These are phyloP conservation scores for Tenrec ecaudatus DNA, from an alignment of 2,113 vertebrate species.

Conservation along the genomic window DNA sequence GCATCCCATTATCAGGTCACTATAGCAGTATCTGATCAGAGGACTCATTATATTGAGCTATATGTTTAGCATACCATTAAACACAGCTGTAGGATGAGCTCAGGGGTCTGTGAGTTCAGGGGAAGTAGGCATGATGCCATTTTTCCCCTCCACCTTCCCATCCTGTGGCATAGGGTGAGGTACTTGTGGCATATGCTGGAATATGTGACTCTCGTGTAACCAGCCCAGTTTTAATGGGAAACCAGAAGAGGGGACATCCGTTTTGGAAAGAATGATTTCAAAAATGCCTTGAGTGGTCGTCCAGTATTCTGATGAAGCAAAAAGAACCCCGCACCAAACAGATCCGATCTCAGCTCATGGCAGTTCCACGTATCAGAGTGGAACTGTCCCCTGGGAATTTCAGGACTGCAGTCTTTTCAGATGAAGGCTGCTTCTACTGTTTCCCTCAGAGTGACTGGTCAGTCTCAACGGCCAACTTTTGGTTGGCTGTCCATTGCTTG, in stretches of 20 bases:
- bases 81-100: too few species aligned
- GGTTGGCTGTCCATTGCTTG: background rate
- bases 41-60: too few species aligned
- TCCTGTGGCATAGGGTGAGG: background rate
- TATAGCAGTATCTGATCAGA: background rate
- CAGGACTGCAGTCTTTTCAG: background rate
- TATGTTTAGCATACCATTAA: too few species aligned
- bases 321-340: background rate
- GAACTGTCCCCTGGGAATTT: background rate
- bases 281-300: background rate
- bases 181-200: background rate
- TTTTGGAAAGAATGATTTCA: background rate
- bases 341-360: background rate
- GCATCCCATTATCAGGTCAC: too few species aligned
- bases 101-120: too few species aligned
- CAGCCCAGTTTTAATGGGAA: background rate
- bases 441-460: background rate
- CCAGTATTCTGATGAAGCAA: background rate
- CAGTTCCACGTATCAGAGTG: background rate
- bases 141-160: fast-evolving
- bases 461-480: background rate
- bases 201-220: background rate
- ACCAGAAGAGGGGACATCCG: background rate
- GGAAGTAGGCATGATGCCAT: too few species aligned
- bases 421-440: background rate